Base-by-base conservation (phyloP, 2,888 invertebrate species). In the Ceraclea dissimilis region DNA sequence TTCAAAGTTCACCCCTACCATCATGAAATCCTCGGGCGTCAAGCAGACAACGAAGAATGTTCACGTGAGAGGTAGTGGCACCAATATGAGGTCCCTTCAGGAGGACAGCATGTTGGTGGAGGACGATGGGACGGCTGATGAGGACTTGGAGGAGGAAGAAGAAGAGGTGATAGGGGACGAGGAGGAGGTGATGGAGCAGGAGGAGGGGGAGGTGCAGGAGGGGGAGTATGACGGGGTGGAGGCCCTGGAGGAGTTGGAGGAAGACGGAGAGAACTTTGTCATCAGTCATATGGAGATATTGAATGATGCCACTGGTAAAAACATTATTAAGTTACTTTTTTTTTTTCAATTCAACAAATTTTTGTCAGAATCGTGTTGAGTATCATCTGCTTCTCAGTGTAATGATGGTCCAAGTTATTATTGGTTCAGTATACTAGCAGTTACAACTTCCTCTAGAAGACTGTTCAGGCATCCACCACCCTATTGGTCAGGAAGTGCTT, bases 241-340 rank as follows among this genome's bases (percentile, higher is more conserved):
- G 8, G 34, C n/a, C 6, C 10, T 50, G 34, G 22, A 50, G 2
- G 26, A 53, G 13, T 19, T 53, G 21, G 53, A 49, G 2, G 48
- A 53, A 19, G 22, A 52, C 19, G 31, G 43, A 26, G 47, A 52
- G 11, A 39, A 34, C 20, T 57, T 48, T 31, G 54, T 57, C 26
- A 57, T 54, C 31, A 51, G 54, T 16, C 51, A 60, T 19, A 51
- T 60, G 56, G 53, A 58, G 51, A 52, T 56, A 51, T 26, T 56
- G 33, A 53, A 56, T 19, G 48, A 47, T 21, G n/a, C 39, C 8
- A 39, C n/a, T 8, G 39, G 39, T 39, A n/a, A n/a, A n/a, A n/a
- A n/a, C n/a, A 39, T 39, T 13, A 39, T 39, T 39, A 16, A 26
- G 10, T 26, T 26, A 26, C 4, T 39, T 39, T 4, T 39, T 39